Evolutionary conservation across 2,888 invertebrate genomes (phyloP), one percentile per base, ranked within the genome.

Genomic region (Slavum lentiscoides): DNA sequence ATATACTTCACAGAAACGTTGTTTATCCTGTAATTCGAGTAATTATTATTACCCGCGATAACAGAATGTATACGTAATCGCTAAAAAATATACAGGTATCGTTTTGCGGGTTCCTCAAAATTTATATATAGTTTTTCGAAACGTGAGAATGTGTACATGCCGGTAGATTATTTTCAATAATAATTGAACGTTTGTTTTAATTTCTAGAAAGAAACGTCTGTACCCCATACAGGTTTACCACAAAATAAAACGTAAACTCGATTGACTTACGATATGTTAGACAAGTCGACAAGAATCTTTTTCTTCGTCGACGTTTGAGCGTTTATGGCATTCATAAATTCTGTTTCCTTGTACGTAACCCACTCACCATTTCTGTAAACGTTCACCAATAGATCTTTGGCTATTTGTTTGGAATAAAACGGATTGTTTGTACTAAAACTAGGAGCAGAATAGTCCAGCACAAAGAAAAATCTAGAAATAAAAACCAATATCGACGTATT

Each of bases 281-380:
- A 59, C 6, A 75, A 59, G 23, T 75, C 39, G 23, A 58, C 23
- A 0, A 75, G 43, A 23, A 59, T 58, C 15, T 58, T 67, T 67
- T 59, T 67, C 13, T 43, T 75, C 43, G 19, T 43, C 0, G 75
- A 19, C 4, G 58, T 67, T 13, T 58, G 39, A 1, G 23, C 66
- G 17, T 43, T 43, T 8, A 43, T 43, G 19, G 19, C 2, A 19
- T 73, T 59, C 19, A 37, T 39, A 7, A 82, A 68, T 53, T 76
- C 39, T 2, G 53, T 53, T 69, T 77, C 76, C 13, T 69, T 69
- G 30, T 62, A 77, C 19, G 69, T 77, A 11, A 77, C 67, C 83
- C 83, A 82, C 21, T 66, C n/a, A 6, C 58, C 53, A 21, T 82
- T 70, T 68, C 70, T n/a, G 13, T 77, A 83, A 23, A 83, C 77